Conservation (phyloP, 2,797 vertebrate species). For the Steatocranus sp. region DNA sequence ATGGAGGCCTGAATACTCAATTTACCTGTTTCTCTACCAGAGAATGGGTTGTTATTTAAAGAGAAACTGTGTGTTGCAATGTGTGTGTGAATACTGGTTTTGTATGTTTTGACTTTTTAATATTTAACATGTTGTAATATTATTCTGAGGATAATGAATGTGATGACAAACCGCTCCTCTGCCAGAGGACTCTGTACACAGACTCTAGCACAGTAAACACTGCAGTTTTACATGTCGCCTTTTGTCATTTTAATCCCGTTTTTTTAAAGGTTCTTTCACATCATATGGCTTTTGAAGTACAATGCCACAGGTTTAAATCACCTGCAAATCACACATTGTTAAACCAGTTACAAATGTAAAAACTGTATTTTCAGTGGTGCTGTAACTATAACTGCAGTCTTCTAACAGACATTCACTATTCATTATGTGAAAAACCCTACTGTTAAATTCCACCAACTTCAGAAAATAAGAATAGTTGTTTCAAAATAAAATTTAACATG, state of each 20-base stretch:
- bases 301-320: background rate
- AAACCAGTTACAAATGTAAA: background rate
- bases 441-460: background rate
- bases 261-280: slow-evolving; percentile 8
- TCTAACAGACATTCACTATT: background rate
- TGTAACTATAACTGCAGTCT: background rate
- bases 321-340: background rate
- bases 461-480: background rate
- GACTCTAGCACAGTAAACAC: background rate
- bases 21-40: background rate
- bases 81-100: background rate
- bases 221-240: background rate
- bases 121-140: slow-evolving; percentile 23
- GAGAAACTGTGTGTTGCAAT: background rate
- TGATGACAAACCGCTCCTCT: background rate
- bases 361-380: background rate
- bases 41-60: background rate
- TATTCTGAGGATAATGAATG: background rate
- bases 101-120: background rate
- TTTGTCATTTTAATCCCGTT: background rate
- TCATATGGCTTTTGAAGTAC: background rate
- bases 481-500: background rate
- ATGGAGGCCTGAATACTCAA: background rate
- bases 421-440: background rate
- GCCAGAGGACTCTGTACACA: background rate